These are phyloP conservation scores for Diarsia rubi DNA, from an alignment of 2,888 invertebrate species.

Conservation along the genomic window DNA sequence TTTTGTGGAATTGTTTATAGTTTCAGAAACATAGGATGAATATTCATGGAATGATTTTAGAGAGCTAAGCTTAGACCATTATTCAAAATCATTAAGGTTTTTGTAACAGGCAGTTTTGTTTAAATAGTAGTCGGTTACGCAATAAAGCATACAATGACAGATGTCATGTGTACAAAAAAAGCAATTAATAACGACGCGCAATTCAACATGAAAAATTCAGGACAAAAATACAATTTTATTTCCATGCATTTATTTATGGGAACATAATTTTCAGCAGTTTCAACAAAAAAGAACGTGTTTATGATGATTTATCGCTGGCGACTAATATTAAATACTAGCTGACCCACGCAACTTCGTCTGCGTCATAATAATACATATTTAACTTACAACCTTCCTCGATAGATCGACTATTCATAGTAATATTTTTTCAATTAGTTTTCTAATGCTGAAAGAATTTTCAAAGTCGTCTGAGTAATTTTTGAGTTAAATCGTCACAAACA, in stretches of 20 bases:
- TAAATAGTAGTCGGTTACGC: not conserved
- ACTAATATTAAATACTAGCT: not conserved
- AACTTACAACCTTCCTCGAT: no score
- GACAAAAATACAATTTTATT: not conserved
- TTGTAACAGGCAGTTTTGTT: not conserved
- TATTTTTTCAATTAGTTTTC: no score
- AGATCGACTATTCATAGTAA: no score
- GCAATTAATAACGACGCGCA: not conserved
- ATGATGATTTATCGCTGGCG: not conserved
- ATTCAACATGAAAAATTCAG: constrained; percentile 13
- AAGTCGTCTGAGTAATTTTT: no score
- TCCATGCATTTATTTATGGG: not conserved
- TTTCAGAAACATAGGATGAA: constrained; percentile 1
- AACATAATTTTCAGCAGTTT: not conserved
- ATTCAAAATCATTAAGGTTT: not conserved
- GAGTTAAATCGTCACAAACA: no score
- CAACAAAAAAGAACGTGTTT: no score
- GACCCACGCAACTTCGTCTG: no score
- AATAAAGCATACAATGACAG: not conserved
- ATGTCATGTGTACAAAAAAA: constrained; percentile 5
- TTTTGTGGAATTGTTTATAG: not conserved
- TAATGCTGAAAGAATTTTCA: no score
- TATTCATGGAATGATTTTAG: not conserved
- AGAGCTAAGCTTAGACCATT: not conserved
- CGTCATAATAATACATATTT: no score